Evolutionary conservation across 2,888 invertebrate genomes (phyloP), one percentile per base, ranked within the genome.

Genomic region (Polia nebulosa): DNA sequence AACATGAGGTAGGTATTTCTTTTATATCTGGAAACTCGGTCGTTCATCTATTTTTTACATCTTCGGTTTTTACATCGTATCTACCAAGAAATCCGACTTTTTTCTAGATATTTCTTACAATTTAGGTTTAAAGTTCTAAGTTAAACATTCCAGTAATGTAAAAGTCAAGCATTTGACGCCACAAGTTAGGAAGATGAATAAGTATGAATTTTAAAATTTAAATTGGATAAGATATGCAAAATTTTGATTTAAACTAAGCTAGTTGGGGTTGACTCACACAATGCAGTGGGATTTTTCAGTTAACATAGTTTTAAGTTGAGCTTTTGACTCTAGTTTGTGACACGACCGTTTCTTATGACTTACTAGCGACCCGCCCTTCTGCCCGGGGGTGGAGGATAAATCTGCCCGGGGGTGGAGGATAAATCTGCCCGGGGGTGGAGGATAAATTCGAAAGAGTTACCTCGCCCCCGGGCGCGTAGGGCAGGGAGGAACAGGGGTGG

Each of bases 171-270:
- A 47, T 65, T 76, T 69, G 61, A 58, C 39, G 51, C 70, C 62
- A 57, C 44, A 76, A 85, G 74, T 81, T 82, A 66, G 61, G 66
- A 80, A 80, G 86, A 88, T 88, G 89, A 90, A 90, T 89, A 89
- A 85, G 85, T 86, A 87, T 89, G 88, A 89, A 88, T 91, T 92
- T 89, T 80, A 88, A 88, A 90, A 87, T 88, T 85, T 80, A 91
- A 90, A 92, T 92, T 92, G 89, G 84, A 86, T 89, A 88, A 91
- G 88, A 88, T 90, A 91, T 90, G 90, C 87, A 78, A 89, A 81
- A 84, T 85, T 85, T 84, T 84, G 84, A 88, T 86, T 88, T 83
- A 76, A 84, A 61, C 79, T 60, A 69, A 53, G 63, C 63, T 71
- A 56, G 67, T 66, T 69, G 45, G 17, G 20, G 56, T 39, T 51